A percentile compares a stretch with the other conserved stretches of the same genome.
Evolutionary conservation across 2,888 invertebrate species (phyloP).

Genomic region (Linyphia triangularis): DNA sequence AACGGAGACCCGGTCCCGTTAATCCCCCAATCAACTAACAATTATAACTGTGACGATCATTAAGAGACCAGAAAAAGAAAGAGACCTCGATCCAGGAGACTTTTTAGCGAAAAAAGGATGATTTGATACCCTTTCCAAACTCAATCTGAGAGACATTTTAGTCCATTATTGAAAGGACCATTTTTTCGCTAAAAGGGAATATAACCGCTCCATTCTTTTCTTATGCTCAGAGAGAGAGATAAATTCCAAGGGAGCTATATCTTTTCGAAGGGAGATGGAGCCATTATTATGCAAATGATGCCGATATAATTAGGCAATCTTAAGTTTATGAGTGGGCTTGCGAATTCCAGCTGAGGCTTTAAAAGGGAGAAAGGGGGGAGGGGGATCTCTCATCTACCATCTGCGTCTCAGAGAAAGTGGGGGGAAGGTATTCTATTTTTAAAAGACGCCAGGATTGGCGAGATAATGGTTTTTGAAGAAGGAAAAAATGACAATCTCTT

Average conservation of each 20-base stretch:
- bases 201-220: conserved; percentile 57
- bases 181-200: conserved; percentile 49
- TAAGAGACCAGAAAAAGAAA: conserved; percentile 51
- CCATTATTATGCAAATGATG: conserved; percentile 75
- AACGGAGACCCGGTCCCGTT: conserved; percentile 67
- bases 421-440: conserved; percentile 68
- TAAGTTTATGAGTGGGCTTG: conserved; percentile 68
- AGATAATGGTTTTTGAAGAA: conserved; percentile 71
- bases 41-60: conserved; percentile 72
- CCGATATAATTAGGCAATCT: conserved; percentile 74
- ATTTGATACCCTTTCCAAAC: conserved; percentile 52
- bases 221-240: conserved; percentile 50
- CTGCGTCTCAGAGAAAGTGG: conserved; percentile 54
- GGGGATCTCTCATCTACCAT: conserved; percentile 35
- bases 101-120: conserved; percentile 52
- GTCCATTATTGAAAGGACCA: conserved; percentile 69
- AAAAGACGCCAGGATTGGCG: conserved; percentile 36
- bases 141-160: conserved; percentile 72
- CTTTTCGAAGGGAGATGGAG: conserved; percentile 55
- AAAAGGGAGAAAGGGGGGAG: conserved; percentile 36
- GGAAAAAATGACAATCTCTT: conserved; percentile 48
- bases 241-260: conserved; percentile 67
- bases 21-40: conserved; percentile 73
- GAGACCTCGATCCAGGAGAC: neutral
- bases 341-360: conserved; percentile 71